Evolutionary conservation across 2,888 invertebrate genomes (phyloP), one percentile per base, ranked within the genome.

Genomic region (Perizoma flavofasciatum): DNA sequence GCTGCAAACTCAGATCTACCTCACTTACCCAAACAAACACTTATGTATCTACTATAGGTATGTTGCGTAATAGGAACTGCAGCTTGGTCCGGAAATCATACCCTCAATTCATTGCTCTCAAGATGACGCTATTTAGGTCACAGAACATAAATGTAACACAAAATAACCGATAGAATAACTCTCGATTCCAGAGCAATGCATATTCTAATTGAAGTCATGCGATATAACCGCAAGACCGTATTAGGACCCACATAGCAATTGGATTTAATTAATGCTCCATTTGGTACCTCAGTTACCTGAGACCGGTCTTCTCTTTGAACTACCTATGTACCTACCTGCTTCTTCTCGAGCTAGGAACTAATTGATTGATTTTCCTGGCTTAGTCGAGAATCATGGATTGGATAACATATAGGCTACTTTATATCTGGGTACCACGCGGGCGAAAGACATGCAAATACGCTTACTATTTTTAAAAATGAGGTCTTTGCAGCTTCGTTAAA

Each of bases 191-290:
- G 51, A 48, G 50, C 47, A 52, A 46, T 49, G 49, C 50, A 41
- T 52, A 56, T 55, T 63, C 56, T 45, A 59, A 56, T 60, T 50
- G 39, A 57, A 55, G 59, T 62, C 57, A 63, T 63, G 59, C 57
- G 49, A 59, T 55, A 56, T 55, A 22, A 60, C 56, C 60, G 46
- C 55, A 58, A 58, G 49, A 45, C 59, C 57, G 50, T 55, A 46
- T 45, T 51, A 52, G 56, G 48, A 47, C 50, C 55, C 41, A 49
- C 59, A 60, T 58, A 50, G 60, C 60, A 61, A 62, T 66, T 53
- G 49, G 56, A 55, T 60, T 59, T 59, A 66, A 64, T 62, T 62
- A 64, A 63, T 61, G 52, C 53, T 55, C 57, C 55, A 56, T 63
- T 65, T 57, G 57, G 53, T 52, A 48, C 10, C 51, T 61, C 46